Conservation (phyloP, 2,888 invertebrate genomes). For the Heliconius aoede region DNA sequence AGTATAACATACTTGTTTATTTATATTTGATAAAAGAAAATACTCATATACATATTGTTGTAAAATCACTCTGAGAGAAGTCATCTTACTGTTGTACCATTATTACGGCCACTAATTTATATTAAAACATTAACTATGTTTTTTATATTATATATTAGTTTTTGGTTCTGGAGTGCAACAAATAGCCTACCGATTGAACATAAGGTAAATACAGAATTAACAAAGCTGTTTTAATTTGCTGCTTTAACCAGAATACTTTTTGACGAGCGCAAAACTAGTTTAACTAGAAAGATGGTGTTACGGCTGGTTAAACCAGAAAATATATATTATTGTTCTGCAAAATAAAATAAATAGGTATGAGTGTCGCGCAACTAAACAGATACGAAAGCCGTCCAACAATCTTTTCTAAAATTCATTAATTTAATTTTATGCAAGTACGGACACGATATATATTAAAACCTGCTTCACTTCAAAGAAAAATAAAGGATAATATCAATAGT, state of each 20-base stretch:
- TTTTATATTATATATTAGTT: slow-evolving; percentile 7
- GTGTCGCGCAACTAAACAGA: neutral
- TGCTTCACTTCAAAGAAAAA: neutral
- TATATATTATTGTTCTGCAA: neutral
- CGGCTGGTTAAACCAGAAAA: neutral
- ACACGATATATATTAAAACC: neutral
- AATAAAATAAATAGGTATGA: neutral
- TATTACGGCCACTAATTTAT: neutral
- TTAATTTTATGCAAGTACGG: neutral
- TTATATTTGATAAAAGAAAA: neutral
- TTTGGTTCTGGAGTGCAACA: slow-evolving; percentile 11
- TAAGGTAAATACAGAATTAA: slow-evolving; percentile 20
- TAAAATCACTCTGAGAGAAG: neutral
- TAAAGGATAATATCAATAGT: neutral
- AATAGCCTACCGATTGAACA: neutral
- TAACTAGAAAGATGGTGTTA: slow-evolving; percentile 2
- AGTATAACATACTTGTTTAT: slow-evolving; percentile 6
- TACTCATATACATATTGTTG: neutral
- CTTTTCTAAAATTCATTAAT: too few species aligned
- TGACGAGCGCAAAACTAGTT: neutral
- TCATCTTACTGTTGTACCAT: neutral
- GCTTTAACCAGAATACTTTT: neutral
- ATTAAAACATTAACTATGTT: neutral
- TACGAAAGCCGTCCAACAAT: neutral
- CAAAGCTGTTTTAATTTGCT: neutral